A percentile compares a stretch with the other conserved stretches of the same genome.
phyloP scores from a whole-genome alignment of 2,113 vertebrate species.

The Oncorhynchus tshawytscha region DNA sequence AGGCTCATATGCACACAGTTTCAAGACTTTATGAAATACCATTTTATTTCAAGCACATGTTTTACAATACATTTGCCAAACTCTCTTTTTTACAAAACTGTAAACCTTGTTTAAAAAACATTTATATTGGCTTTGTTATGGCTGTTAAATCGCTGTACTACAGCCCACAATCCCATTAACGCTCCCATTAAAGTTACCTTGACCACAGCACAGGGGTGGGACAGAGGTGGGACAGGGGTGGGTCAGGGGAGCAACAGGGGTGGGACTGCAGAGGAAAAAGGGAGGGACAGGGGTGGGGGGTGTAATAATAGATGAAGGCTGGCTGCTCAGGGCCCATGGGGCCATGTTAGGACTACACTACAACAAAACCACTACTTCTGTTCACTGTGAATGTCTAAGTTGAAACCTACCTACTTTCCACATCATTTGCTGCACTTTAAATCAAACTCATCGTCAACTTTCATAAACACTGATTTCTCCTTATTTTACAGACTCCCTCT shows the following conservation, averaged over 20 bases:
- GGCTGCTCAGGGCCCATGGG: not conserved
- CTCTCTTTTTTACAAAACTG: not conserved
- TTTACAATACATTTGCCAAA: not conserved
- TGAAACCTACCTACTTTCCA: not conserved
- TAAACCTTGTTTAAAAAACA: not conserved
- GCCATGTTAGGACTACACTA: not conserved
- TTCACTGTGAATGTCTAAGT: not conserved
- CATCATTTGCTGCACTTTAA: not conserved
- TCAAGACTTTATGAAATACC: not conserved
- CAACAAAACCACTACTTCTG: not conserved
- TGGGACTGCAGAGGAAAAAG: not conserved
- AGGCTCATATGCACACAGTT: not conserved
- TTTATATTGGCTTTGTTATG: conserved; percentile 17
- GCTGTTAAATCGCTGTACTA: conserved; percentile 13
- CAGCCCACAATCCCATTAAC: conserved; percentile 26
- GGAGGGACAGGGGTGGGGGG: not conserved
- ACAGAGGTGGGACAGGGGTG: not conserved
- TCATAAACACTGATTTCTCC: not conserved
- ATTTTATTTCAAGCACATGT: not conserved
- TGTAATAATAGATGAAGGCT: conserved; percentile 8
- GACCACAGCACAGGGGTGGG: not conserved
- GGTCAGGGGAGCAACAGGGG: not conserved
- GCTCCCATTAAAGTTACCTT: conserved; percentile 30
- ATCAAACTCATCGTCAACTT: not conserved
- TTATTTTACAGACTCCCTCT: not conserved